Base-by-base conservation (phyloP, 1,140 invertebrate genomes). In the Drosophila saltans region DNA sequence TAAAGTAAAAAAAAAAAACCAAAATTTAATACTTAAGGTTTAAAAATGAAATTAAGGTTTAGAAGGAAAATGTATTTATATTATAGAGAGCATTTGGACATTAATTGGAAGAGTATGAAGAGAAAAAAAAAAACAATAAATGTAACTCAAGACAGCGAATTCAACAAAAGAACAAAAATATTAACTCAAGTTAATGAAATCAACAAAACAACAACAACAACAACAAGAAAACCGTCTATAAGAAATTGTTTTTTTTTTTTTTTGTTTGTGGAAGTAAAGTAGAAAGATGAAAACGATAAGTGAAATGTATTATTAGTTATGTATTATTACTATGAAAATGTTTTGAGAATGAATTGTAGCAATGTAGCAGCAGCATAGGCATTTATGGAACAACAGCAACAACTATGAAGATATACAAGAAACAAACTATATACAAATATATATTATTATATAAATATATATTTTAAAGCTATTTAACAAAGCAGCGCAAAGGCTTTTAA, bases 71-170 rank as follows among this genome's bases (percentile, higher is more conserved):
- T 78, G 80, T 88, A 79, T 83, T 69, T 78, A 88, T 78, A 75
- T 69, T 78, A 88, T 78, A 75, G 48, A 65, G 26, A 65, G 30
- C 60, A 75, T 74, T 73, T 79, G 66, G 59, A 67, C 26, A 79
- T 52, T 65, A 66, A 69, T 69, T 59, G 62, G 41, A 66, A 63
- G 67, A 56, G 76, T 80, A 72, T 80, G 80, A 61, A 41, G 60
- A 58, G 70, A 80, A 71, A 30, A 4, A 30, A 4, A 78, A 69
- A 77, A 88, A 89, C 84, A 89, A 89, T 89, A 89, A 89, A 75
- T 64, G 80, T 84, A 89, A 89, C 78, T 81, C 84, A 80, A 89
- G 86, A 89, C 84, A 89, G 84, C 84, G 84, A 89, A 88, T 84
- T 64, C 72, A 77, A 80, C 68, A 77, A 69, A 83, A 63, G 57